Evolutionary conservation across 2,888 invertebrate species (phyloP).

Genomic region (Homarus gammarus): DNA sequence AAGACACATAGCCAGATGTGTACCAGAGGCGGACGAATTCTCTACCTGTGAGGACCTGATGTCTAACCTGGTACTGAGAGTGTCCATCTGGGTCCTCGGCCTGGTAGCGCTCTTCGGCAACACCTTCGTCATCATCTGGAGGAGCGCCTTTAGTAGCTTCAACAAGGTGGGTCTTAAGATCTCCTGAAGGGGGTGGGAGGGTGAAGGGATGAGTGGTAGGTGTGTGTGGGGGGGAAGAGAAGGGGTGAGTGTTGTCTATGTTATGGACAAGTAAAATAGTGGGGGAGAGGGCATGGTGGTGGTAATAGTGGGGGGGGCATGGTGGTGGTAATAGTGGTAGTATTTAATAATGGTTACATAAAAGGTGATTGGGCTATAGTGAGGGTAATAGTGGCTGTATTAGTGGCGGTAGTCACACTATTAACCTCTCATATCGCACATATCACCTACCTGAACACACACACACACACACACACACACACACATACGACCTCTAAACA

Average conservation of each 20-base stretch:
- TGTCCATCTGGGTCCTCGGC: slow-evolving; percentile 79
- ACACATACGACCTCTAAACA: too few relatives aligned
- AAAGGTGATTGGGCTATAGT: neutral
- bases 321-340: neutral
- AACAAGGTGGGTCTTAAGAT: slow-evolving; percentile 59
- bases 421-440: too few relatives aligned
- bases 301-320: neutral
- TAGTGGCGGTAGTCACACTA: too few relatives aligned
- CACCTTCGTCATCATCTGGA: slow-evolving; percentile 79
- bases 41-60: slow-evolving; percentile 80
- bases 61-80: slow-evolving; percentile 79
- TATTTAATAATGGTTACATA: too few relatives aligned
- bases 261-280: neutral
- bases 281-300: neutral
- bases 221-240: neutral
- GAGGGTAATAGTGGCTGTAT: neutral
- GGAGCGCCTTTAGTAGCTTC: slow-evolving; percentile 74
- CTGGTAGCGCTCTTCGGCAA: slow-evolving; percentile 79
- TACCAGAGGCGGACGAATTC: slow-evolving; percentile 79
- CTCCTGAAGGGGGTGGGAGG: neutral
- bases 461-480: neutral
- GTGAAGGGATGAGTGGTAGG: neutral
- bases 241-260: neutral
- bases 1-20: slow-evolving; percentile 78
- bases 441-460: neutral